Percentiles rank a stretch among this genome's conserved stretches.
phyloP scores from a whole-genome alignment of 2,888 invertebrate species.

The Mantis religiosa region DNA sequence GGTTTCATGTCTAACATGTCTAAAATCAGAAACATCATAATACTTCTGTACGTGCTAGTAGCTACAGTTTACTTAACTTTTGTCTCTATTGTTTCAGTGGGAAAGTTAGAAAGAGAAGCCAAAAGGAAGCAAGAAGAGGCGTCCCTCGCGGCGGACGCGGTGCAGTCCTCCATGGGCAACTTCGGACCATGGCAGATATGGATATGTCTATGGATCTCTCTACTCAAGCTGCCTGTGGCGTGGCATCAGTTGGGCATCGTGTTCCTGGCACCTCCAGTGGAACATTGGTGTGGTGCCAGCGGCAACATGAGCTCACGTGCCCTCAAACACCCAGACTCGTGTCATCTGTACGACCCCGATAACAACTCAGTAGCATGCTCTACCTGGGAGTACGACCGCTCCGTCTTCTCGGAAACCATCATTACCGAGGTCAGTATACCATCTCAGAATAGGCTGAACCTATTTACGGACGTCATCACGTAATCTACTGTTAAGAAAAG shows the following conservation, averaged over 20 bases:
- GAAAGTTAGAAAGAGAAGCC: background rate
- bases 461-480: too few relatives aligned
- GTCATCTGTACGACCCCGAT: conserved; percentile 38
- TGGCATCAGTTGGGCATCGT: conserved; percentile 78
- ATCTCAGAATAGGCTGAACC: background rate
- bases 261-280: conserved; percentile 66
- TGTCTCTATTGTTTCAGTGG: conserved; percentile 11
- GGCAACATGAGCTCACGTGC: background rate
- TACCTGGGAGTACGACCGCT: conserved; percentile 56
- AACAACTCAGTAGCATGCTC: conserved; percentile 36
- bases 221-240: conserved; percentile 73
- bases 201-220: conserved; percentile 63
- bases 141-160: background rate
- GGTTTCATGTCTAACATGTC: too few relatives aligned
- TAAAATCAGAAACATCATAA: too few relatives aligned
- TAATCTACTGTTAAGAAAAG: too few relatives aligned
- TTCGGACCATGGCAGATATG: conserved; percentile 68
- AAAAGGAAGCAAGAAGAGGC: background rate
- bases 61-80: too few relatives aligned
- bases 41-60: too few relatives aligned
- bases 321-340: conserved; percentile 36
- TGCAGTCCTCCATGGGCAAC: conserved; percentile 20
- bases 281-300: conserved; percentile 52
- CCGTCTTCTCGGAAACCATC: conserved; percentile 66
- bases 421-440: conserved; percentile 50